Percentiles rank a stretch among this genome's conserved stretches.
These are phyloP conservation scores for Ariopsis seemanni DNA, from an alignment of 2,113 vertebrate species.

Conservation along the genomic window DNA sequence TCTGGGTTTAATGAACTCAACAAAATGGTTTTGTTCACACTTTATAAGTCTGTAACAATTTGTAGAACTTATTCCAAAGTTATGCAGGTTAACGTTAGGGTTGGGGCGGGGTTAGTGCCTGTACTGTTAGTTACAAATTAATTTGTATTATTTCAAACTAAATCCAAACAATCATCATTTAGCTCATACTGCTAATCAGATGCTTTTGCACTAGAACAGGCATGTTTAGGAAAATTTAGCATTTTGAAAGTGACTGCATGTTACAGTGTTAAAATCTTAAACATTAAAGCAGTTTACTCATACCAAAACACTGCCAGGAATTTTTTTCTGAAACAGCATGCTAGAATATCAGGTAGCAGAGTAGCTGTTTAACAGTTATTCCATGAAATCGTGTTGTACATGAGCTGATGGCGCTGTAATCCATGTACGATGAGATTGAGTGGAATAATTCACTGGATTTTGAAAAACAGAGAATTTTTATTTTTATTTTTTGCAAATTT, in stretches of 20 bases:
- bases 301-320: background rate
- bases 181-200: no score
- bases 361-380: background rate
- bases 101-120: background rate
- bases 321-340: background rate
- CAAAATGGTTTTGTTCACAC: background rate
- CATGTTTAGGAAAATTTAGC: background rate
- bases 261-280: background rate
- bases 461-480: no score
- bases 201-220: background rate
- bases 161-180: background rate
- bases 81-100: background rate
- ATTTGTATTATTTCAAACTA: background rate
- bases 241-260: background rate
- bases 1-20: background rate
- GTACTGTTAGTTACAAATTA: background rate
- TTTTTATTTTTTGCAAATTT: no score
- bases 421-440: no score
- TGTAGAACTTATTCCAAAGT: background rate
- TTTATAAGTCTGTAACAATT: background rate
- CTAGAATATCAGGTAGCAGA: background rate
- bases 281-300: background rate
- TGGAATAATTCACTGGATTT: no score
- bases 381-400: no score
- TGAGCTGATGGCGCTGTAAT: no score